Evolutionary conservation across 1,140 invertebrate genomes (phyloP).

Genomic region (Conopomorpha cramerella): DNA sequence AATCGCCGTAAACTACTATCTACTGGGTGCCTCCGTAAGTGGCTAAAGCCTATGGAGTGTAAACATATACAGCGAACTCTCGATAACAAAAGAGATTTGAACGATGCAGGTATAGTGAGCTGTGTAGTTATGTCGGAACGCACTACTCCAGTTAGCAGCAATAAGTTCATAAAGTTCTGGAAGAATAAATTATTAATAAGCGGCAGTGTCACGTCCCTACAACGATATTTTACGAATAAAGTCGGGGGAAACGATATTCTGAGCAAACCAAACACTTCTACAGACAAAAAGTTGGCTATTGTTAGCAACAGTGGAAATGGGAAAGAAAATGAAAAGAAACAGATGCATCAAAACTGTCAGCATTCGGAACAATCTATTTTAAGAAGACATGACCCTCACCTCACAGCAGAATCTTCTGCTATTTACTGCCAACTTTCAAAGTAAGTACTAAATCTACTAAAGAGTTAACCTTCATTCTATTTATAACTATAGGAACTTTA

Average conservation of each 20-base stretch:
- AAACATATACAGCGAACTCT: slow-evolving; percentile 51
- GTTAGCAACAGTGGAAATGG: slow-evolving; percentile 16
- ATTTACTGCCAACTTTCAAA: slow-evolving; percentile 51
- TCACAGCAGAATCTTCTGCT: slow-evolving; percentile 43
- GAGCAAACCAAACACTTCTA: slow-evolving; percentile 27
- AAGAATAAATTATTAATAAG: slow-evolving; percentile 49
- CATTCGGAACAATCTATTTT: slow-evolving; percentile 50
- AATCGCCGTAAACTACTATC: slow-evolving; percentile 49
- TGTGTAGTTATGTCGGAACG: slow-evolving; percentile 38
- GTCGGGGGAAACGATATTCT: slow-evolving; percentile 26
- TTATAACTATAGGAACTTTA: too few species aligned
- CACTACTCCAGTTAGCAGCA: slow-evolving; percentile 29
- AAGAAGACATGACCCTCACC: slow-evolving; percentile 44
- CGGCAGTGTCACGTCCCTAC: slow-evolving; percentile 41
- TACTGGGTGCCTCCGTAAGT: slow-evolving; percentile 45
- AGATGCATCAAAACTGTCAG: slow-evolving; percentile 41
- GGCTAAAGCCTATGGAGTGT: slow-evolving; percentile 53
- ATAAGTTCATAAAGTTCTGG: slow-evolving; percentile 51
- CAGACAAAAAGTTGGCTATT: slow-evolving; percentile 20
- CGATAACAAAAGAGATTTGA: slow-evolving; percentile 46
- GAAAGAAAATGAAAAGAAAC: slow-evolving; percentile 24
- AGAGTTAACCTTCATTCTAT: too few species aligned
- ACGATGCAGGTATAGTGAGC: slow-evolving; percentile 39
- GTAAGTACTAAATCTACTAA: slow-evolving; percentile 15
- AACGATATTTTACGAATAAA: slow-evolving; percentile 47